Conservation (phyloP, 2,113 vertebrate species). For the Pituophis catenifer region DNA sequence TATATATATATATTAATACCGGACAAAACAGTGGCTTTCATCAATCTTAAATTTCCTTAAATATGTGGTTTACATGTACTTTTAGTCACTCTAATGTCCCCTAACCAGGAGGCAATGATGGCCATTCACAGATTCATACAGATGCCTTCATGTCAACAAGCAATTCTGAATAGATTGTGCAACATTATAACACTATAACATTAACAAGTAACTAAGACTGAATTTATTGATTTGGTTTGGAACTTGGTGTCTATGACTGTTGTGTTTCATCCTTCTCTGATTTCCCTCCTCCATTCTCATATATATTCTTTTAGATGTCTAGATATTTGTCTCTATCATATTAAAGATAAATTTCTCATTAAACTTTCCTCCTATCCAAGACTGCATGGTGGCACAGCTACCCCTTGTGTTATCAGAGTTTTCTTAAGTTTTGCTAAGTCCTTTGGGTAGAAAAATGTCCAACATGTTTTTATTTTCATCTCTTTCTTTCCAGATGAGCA, state of each 20-base stretch:
- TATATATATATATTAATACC: no score
- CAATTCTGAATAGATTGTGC: background rate
- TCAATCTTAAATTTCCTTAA: background rate
- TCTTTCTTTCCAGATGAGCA: background rate
- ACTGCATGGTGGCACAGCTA: background rate
- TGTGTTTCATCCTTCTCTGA: background rate
- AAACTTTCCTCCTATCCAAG: background rate
- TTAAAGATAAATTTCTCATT: background rate
- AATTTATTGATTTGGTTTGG: background rate
- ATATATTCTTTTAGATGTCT: background rate
- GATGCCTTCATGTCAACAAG: background rate
- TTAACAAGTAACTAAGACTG: background rate
- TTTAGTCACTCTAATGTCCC: background rate
- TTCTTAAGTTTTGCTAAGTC: background rate
- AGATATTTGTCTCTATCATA: background rate
- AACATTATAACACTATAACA: background rate
- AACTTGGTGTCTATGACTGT: background rate
- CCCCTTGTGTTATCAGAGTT: background rate
- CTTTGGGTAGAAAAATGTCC: background rate
- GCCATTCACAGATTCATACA: background rate
- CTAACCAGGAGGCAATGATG: background rate
- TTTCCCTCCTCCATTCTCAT: background rate
- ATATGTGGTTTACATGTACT: background rate
- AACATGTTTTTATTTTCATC: background rate
- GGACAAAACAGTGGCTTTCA: background rate